These are phyloP conservation scores for Drosophila mimica DNA, from an alignment of 2,888 invertebrate genomes.

Conservation along the genomic window DNA sequence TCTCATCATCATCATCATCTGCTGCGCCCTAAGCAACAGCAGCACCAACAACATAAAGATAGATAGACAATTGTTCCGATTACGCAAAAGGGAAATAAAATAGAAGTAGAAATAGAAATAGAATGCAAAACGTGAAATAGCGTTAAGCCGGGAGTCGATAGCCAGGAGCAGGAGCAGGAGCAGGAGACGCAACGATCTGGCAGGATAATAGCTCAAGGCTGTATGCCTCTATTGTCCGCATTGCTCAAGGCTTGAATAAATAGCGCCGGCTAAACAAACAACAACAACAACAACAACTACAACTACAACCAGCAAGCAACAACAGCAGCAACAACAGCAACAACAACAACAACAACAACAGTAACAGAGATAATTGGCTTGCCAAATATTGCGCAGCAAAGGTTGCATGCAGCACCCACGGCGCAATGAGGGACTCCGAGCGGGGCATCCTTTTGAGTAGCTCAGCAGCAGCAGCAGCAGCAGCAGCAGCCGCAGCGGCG, in stretches of 20 bases:
- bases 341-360: conserved; percentile 1
- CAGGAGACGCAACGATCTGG: conserved; percentile 17
- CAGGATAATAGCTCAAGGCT: conserved; percentile 78
- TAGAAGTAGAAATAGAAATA: not conserved
- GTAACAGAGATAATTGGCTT: conserved; percentile 65
- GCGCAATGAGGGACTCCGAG: conserved; percentile 15
- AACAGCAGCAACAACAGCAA: conserved; percentile 5
- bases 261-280: conserved; percentile 77
- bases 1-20: conserved; percentile 16
- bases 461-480: conserved; percentile 14
- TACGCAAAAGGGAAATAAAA: conserved; percentile 48
- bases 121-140: conserved; percentile 57
- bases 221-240: conserved; percentile 70
- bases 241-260: conserved; percentile 68
- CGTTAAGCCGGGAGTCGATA: conserved; percentile 38
- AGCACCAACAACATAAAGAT: not conserved
- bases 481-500: conserved; percentile 38
- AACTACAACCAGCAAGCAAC: not conserved
- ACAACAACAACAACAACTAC: conserved; percentile 8
- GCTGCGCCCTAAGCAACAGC: conserved; percentile 41
- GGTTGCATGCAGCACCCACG: conserved; percentile 58
- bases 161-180: not conserved
- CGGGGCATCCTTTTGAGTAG: conserved; percentile 41
- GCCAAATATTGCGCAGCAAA: conserved; percentile 73
- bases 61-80: conserved; percentile 71